Evolutionary conservation across 2,888 invertebrate species (phyloP).

Genomic region (Plemyria rubiginata): DNA sequence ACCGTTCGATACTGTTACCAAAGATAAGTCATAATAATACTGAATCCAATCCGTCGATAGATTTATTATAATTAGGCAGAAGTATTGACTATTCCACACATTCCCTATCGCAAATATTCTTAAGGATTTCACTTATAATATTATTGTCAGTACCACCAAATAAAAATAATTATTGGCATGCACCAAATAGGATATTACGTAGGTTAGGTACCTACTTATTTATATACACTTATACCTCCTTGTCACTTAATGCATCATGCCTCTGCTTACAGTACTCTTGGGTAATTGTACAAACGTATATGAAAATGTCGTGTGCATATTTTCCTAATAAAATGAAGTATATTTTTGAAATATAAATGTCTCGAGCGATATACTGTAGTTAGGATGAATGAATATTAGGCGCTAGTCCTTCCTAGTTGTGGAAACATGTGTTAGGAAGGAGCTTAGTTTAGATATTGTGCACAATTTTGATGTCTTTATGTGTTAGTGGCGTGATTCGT

Average conservation of each 20-base stretch:
- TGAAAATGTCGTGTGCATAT: conserved; percentile 63
- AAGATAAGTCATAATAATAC: conserved; percentile 27
- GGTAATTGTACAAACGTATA: conserved; percentile 47
- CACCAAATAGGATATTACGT: conserved; percentile 28
- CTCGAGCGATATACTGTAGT: conserved; percentile 62
- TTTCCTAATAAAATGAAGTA: conserved; percentile 68
- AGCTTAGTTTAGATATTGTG: conserved; percentile 45
- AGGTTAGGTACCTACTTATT: neutral
- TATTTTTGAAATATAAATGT: conserved; percentile 73
- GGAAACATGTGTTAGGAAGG: conserved; percentile 23
- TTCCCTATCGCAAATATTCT: conserved; percentile 16
- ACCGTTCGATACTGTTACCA: conserved; percentile 24
- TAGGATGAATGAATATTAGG: conserved; percentile 63
- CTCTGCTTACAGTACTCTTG: conserved; percentile 56
- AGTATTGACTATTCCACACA: conserved; percentile 22
- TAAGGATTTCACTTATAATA: conserved; percentile 32
- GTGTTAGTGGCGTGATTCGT: conserved; percentile 47
- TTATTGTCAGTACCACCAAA: conserved; percentile 31
- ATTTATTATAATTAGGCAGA: conserved; percentile 27
- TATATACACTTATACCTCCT: conserved; percentile 9
- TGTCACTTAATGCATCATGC: conserved; percentile 45
- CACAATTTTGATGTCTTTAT: conserved; percentile 54
- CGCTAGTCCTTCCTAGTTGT: conserved; percentile 25
- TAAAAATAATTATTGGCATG: too few species aligned
- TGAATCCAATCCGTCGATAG: conserved; percentile 38